These are phyloP conservation scores for Pteruthius melanotis DNA, from an alignment of 2,113 vertebrate genomes.

Conservation along the genomic window DNA sequence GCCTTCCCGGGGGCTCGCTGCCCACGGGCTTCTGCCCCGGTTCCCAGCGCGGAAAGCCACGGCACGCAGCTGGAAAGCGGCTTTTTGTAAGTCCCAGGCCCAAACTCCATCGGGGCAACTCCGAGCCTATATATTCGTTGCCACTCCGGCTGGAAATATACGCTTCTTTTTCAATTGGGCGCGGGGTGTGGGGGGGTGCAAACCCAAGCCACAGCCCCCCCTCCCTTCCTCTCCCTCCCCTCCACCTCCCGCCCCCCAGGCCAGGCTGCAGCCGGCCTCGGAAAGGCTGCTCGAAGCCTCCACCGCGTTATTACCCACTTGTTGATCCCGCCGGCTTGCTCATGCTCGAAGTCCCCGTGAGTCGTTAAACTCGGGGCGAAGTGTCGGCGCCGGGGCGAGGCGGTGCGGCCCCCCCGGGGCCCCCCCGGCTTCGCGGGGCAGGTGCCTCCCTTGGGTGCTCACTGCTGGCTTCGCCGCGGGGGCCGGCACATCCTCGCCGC, in stretches of 20 bases:
- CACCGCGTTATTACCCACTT: constrained; percentile 85
- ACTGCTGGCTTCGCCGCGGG: constrained; percentile 20
- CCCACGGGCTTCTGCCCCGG: not conserved
- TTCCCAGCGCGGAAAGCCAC: not conserved
- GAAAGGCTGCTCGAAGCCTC: not conserved
- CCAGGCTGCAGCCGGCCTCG: not conserved
- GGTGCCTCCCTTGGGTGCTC: constrained; percentile 44
- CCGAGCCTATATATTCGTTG: not conserved
- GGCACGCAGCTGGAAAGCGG: not conserved
- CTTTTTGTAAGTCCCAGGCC: not conserved
- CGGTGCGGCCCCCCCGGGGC: not conserved
- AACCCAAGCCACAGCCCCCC: not conserved
- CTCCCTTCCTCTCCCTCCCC: not conserved
- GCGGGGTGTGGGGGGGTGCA: not conserved
- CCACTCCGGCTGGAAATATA: not conserved
- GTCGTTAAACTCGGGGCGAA: constrained; percentile 53
- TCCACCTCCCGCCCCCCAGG: not conserved
- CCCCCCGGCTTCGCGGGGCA: not conserved
- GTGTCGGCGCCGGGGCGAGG: constrained; percentile 46
- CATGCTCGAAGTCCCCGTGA: constrained; percentile 77
- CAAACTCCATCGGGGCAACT: not conserved
- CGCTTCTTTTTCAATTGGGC: not conserved
- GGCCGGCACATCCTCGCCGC: not conserved
- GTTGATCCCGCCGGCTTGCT: constrained; percentile 97
- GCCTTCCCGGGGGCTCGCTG: not conserved